Evolutionary conservation across 2,797 vertebrate species (phyloP), one percentile per base, ranked within the genome.

Genomic region (Moxostoma hubbsi): DNA sequence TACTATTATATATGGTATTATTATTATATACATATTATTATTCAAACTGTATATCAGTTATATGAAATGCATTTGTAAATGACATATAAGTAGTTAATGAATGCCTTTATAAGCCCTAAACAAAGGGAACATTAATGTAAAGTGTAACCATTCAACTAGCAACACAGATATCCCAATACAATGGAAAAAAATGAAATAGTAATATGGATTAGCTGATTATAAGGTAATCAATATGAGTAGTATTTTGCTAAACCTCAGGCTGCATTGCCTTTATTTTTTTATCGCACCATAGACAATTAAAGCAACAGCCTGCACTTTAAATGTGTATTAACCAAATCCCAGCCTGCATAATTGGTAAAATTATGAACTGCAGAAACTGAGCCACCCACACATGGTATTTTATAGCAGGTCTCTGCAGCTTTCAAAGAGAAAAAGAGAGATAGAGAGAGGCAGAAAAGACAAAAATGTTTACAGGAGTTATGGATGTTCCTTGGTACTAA

Each of bases 331-430:
- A 18, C 75, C 72, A 65, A 77, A 82, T 82, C 65, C 70, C 49
- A 75, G 49, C 6, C 45, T 49, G 46, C 64, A 71, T 80, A 74
- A 64, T 36, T 79, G 69, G 68, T 74, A 57, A 69, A 81, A 83
- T 73, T 73, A 69, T 65, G 15, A 80, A 77, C 73, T 77, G 77
- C 46, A 9, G 43, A 78, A 80, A 77, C 50, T 16, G 18, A 83
- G 54, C 72, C 82, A 50, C 82, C 82, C 80, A 83, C 84, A 68
- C 76, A 49, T 63, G 49, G 15, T 74, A 63, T 75, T 77, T 75
- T 80, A 77, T 80, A 62, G 47, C 68, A 79, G 83, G 54, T 71
- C 8, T 77, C 67, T 77, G 69, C 62, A 57, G 67, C 49, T 51
- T 67, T 51, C 43, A 58, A 57, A 75, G 62, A 59, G 54, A 24